Percentiles rank a stretch among this genome's conserved stretches.
phyloP scores from a whole-genome alignment of 2,113 vertebrate genomes.

The Sphaerodactylus townsendi region DNA sequence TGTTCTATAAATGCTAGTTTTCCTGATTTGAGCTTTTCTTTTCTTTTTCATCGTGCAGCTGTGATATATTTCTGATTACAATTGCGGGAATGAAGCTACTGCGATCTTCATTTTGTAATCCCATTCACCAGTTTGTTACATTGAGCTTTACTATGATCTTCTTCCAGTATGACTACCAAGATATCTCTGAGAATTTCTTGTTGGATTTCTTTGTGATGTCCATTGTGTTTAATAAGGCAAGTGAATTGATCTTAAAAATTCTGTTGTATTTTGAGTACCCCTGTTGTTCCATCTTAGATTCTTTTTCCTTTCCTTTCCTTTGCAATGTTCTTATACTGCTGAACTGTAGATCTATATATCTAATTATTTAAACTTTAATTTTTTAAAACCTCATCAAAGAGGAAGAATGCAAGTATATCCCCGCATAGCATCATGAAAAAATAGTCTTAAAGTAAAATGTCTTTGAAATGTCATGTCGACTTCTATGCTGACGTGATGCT shows the following conservation, averaged over 20 bases:
- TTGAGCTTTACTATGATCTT: slow-evolving; percentile 93
- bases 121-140: slow-evolving; percentile 89
- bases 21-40: slow-evolving; percentile 50
- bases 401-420: background rate
- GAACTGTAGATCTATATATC: background rate
- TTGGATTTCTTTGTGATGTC: slow-evolving; percentile 97
- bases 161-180: slow-evolving; percentile 94
- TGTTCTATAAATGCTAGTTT: background rate
- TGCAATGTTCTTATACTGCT: background rate
- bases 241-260: slow-evolving; percentile 28
- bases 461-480: slow-evolving; percentile 13
- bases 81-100: slow-evolving; percentile 94
- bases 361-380: background rate
- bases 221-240: slow-evolving; percentile 93
- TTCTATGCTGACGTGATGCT: slow-evolving; percentile 7
- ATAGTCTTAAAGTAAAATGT: background rate
- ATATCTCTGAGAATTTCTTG: slow-evolving; percentile 91
- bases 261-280: background rate
- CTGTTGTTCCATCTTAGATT: background rate
- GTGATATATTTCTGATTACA: slow-evolving; percentile 92
- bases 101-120: slow-evolving; percentile 92
- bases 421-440: background rate
- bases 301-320: background rate
- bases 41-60: slow-evolving; percentile 75
- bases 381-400: background rate